Base-by-base conservation (phyloP, 2,113 vertebrate genomes). In the Otocyon megalotis region DNA sequence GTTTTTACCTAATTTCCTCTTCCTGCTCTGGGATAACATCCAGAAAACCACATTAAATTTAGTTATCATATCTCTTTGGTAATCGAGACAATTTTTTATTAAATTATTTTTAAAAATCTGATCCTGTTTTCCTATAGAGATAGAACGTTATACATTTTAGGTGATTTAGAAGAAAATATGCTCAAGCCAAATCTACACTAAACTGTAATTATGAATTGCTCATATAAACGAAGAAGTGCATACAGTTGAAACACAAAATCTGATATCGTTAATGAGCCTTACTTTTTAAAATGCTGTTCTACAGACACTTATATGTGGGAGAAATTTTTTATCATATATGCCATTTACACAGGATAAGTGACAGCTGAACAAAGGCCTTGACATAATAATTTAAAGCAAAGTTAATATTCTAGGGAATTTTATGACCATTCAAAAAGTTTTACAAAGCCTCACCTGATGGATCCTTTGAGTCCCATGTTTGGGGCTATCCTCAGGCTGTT, bases 381-480 rank as follows among this genome's bases (percentile, higher is more conserved):
- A 54, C 8, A 81, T 0, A 2, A n/a, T 65, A 83, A 94, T 69
- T 94, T 94, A 97, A 95, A 94, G 30, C 37, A 26, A 93, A 88
- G 69, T 71, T 88, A 60, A 56, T 90, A 84, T 58, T 84, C 43
- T n/a, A 56, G 22, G n/a, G n/a, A 90, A 56, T n/a, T 95, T 97
- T 95, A 35, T 93, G 85, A 76, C 30, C 6, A 88, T 58, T 4
- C 60, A 86, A 12, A 86, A 86, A 58, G 50, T 13, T 60, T 58
- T 82, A 30, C n/a, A 63, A 81, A 88, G 17, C 43, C 19, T 93
- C 0, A 0, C 16, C 4, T 54, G 56, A 62, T 83, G 63, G n/a
- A 76, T 80, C 50, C 54, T 50, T 5, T 87, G 8, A 95, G 30
- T 48, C 2, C 60, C 60, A 48, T 89, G 16, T 67, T 90, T 83